Percentiles rank a stretch among this genome's conserved stretches.
Evolutionary conservation across 2,888 invertebrate genomes (phyloP).

Genomic region (Tetropium fuscum): DNA sequence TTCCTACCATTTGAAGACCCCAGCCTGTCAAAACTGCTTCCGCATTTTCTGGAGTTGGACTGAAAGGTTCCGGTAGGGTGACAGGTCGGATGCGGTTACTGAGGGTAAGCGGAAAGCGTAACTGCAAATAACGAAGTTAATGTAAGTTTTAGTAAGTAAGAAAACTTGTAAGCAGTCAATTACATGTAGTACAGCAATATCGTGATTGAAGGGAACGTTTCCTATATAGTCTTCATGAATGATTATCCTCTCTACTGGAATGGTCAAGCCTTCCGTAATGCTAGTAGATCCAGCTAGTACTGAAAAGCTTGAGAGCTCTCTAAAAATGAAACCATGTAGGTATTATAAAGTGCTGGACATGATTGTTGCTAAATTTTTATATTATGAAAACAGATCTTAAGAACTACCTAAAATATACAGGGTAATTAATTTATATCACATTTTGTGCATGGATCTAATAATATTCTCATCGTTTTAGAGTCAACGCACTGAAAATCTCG

Average conservation of each 20-base stretch:
- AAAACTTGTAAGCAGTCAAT: no score
- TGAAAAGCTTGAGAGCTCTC: background rate
- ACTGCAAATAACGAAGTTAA: no score
- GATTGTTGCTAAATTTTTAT: no score
- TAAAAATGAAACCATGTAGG: background rate
- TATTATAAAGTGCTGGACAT: no score
- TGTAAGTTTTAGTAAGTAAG: no score
- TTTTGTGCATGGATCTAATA: no score
- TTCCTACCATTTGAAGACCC: slow-evolving; percentile 2
- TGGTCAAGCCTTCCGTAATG: background rate
- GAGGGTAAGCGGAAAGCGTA: background rate
- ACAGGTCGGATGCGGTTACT: background rate
- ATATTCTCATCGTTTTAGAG: no score
- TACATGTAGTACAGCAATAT: slow-evolving; percentile 6
- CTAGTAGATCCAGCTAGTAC: background rate
- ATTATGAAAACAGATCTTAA: no score
- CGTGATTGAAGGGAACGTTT: background rate
- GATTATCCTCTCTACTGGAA: background rate
- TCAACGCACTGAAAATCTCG: no score
- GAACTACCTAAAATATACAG: no score
- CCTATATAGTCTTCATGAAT: slow-evolving; percentile 2
- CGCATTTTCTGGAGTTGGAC: slow-evolving; percentile 1
- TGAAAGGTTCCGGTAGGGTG: background rate
- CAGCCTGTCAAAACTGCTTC: background rate
- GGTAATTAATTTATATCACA: no score